Evolutionary conservation across 1,140 invertebrate genomes (phyloP), one percentile per base, ranked within the genome.

Genomic region (Aplysia californica): DNA sequence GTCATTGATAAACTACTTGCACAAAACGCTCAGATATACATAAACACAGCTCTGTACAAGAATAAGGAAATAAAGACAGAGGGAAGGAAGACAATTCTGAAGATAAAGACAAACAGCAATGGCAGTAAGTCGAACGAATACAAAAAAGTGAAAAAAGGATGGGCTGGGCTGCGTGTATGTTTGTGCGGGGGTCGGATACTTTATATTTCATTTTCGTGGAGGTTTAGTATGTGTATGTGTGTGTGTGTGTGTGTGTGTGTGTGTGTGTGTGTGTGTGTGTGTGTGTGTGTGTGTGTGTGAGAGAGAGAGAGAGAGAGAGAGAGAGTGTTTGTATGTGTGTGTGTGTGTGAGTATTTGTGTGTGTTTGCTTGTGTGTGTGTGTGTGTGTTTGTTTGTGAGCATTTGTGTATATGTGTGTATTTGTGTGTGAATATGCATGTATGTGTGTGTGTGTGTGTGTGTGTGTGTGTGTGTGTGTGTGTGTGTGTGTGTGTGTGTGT

Each of bases 231-330:
- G 38, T 70, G 39, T 2, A 33, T 70, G 68, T 50, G 39, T 70
- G 68, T 70, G 39, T 50, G 35, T 50, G n/a, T 26, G 39, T 70
- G 39, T 70, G 39, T 70, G 39, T 70, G 68, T 55, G 39, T 70
- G 41, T 70, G 39, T 70, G 39, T 70, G 39, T 70, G 68, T 70
- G 39, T 70, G 41, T 70, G 39, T 41, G n/a, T 18, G 36, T 39
- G 31, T 67, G 36, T 38, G 31, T 21, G 65, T 4, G 38, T 50
- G 38, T 29, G 29, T 3, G 31, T 20, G 38, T 15, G 50, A 56
- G 69, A 36, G 70, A 58, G 70, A 58, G 70, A 58, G 33, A 71
- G 44, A 71, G 44, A 71, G 33, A 55, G 55, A 35, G 41, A 71
- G 44, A 33, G 41, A 71, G 69, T 56, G 69, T n/a, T n/a, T n/a